Conservation (phyloP, 2,797 vertebrate species). For the Anguilla obscura region DNA sequence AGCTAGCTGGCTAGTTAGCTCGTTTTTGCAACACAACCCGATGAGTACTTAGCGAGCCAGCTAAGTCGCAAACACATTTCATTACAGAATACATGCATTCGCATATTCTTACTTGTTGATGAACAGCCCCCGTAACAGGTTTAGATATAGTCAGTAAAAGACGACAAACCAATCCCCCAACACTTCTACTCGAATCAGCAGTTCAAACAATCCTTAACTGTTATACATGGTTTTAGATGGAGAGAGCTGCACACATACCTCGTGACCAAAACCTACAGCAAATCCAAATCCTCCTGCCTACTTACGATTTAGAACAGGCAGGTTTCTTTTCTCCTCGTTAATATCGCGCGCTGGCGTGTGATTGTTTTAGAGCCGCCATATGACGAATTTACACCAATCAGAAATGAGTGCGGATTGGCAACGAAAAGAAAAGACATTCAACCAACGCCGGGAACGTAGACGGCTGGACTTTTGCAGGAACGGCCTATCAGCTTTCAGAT, state of each 20-base stretch:
- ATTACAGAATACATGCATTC: neutral
- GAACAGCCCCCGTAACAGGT: conserved; percentile 18
- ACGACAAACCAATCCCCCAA: neutral
- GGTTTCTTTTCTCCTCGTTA: conserved; percentile 7
- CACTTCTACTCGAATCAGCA: neutral
- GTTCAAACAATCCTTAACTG: conserved; percentile 19
- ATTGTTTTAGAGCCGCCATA: neutral
- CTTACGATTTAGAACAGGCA: neutral
- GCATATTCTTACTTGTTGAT: conserved; percentile 21
- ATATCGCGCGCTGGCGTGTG: neutral
- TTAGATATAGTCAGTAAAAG: neutral
- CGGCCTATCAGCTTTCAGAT: conserved; percentile 20
- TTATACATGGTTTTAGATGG: conserved; percentile 15
- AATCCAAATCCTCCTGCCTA: conserved; percentile 24
- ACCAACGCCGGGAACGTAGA: conserved; percentile 20
- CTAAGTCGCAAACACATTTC: neutral
- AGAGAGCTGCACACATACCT: conserved; percentile 19
- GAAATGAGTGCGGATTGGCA: conserved; percentile 7
- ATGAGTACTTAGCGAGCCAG: neutral
- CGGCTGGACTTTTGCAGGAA: conserved; percentile 13
- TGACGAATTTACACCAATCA: neutral
- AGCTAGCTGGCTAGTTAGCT: conserved; percentile 7
- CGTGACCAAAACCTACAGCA: conserved; percentile 25
- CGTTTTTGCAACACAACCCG: conserved; percentile 8
- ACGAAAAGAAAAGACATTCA: neutral